phyloP scores from a whole-genome alignment of 2,888 invertebrate species.

The Andrena minutula region DNA sequence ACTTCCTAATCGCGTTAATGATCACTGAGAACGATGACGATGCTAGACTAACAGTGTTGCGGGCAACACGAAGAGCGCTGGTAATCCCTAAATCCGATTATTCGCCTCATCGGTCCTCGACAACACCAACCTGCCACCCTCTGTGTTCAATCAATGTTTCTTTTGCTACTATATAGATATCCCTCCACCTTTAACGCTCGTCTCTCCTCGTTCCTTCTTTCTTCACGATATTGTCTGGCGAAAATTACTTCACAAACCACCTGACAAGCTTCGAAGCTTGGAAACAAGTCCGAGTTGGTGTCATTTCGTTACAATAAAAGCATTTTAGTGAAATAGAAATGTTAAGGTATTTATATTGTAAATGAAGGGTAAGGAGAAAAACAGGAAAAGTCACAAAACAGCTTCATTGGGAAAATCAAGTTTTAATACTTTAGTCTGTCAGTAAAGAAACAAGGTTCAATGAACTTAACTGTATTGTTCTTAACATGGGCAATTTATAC shows the following conservation, averaged over 20 bases:
- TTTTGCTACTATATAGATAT: conserved; percentile 59
- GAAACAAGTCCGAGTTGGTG: neutral
- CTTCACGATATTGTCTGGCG: neutral
- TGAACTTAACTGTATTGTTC: no score
- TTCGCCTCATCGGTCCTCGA: conserved; percentile 79
- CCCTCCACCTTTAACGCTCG: conserved; percentile 21
- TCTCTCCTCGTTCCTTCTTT: conserved; percentile 29
- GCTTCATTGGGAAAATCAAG: no score
- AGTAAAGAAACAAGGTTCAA: no score
- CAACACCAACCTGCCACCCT: conserved; percentile 65
- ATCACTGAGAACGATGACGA: conserved; percentile 67
- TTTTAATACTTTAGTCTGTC: no score
- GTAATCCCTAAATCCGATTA: conserved; percentile 84
- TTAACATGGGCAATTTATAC: no score
- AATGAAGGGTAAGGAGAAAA: no score
- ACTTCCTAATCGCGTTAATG: conserved; percentile 70
- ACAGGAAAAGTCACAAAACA: no score
- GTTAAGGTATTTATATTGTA: no score
- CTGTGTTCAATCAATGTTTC: conserved; percentile 71
- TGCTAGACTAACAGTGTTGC: conserved; percentile 66
- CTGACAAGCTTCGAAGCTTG: neutral
- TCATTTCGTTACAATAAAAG: neutral
- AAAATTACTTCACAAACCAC: conserved; percentile 1
- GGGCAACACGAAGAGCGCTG: conserved; percentile 75
- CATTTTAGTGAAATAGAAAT: neutral